These are phyloP conservation scores for Philereme transversata DNA, from an alignment of 2,888 invertebrate genomes.

Conservation along the genomic window DNA sequence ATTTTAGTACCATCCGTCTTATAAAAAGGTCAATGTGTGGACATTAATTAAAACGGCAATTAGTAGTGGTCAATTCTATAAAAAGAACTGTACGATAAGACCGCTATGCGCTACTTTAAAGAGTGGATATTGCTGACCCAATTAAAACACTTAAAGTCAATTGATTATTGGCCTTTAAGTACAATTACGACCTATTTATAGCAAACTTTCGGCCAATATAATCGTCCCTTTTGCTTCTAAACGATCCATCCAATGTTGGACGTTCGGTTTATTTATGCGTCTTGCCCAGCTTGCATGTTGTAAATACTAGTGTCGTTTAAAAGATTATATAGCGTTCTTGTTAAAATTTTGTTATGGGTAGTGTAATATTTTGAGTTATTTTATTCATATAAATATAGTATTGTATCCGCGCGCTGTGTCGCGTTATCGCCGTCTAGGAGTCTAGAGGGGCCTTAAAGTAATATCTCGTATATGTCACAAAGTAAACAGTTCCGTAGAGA, in stretches of 20 bases:
- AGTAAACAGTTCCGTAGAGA: conserved; percentile 50
- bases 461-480: conserved; percentile 66
- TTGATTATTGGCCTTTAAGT: conserved; percentile 52
- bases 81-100: no score
- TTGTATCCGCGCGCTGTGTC: conserved; percentile 51
- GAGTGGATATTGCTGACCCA: no score
- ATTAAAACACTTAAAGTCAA: no score
- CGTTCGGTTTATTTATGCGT: conserved; percentile 69
- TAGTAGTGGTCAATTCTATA: conserved; percentile 17
- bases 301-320: conserved; percentile 70
- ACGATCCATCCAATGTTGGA: conserved; percentile 79
- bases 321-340: conserved; percentile 72
- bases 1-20: conserved; percentile 57
- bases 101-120: no score
- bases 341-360: conserved; percentile 76
- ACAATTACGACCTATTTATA: conserved; percentile 48
- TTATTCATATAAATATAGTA: conserved; percentile 43
- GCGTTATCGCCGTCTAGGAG: conserved; percentile 52
- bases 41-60: conserved; percentile 34
- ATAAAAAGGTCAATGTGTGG: conserved; percentile 46
- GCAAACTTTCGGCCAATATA: conserved; percentile 48
- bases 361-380: conserved; percentile 63
- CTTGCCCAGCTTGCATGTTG: conserved; percentile 80
- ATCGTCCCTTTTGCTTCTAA: conserved; percentile 72
- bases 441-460: conserved; percentile 55